A percentile compares a stretch with the other conserved stretches of the same genome.
Conservation (phyloP, 2,888 invertebrate species). For the Clanis bilineata region DNA sequence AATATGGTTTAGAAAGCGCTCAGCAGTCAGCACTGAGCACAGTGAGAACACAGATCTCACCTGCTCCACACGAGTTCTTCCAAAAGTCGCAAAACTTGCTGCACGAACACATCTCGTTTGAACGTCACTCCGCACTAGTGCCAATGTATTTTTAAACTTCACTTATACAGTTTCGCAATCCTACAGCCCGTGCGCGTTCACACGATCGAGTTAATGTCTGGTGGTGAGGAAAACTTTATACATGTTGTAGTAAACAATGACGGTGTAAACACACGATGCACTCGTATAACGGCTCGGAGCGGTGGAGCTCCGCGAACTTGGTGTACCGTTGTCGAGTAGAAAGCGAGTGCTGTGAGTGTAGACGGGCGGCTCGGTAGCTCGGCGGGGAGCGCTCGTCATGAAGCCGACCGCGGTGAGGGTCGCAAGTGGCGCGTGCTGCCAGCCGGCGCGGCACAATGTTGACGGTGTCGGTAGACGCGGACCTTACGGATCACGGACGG, state of each 20-base stretch:
- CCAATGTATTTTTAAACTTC: constrained; percentile 82
- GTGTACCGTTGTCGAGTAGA: constrained; percentile 67
- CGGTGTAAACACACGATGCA: constrained; percentile 56
- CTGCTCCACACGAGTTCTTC: constrained; percentile 78
- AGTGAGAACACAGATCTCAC: constrained; percentile 50
- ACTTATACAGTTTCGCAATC: constrained; percentile 79
- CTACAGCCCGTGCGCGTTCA: constrained; percentile 67
- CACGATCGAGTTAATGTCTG: constrained; percentile 57
- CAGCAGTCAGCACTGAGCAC: constrained; percentile 33
- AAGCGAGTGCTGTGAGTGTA: constrained; percentile 52
- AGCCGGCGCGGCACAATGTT: background rate
- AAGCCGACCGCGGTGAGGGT: constrained; percentile 35
- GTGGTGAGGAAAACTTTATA: constrained; percentile 58
- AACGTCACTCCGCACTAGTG: constrained; percentile 71
- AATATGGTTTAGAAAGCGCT: constrained; percentile 44
- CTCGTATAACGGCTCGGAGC: constrained; percentile 55
- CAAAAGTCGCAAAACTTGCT: constrained; percentile 79
- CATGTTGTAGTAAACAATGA: constrained; percentile 51
- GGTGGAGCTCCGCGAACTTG: constrained; percentile 35
- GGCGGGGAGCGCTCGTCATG: constrained; percentile 47
- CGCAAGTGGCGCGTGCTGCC: constrained; percentile 19
- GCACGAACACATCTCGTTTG: constrained; percentile 73
- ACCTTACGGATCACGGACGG: constrained; percentile 31
- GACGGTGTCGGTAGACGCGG: constrained; percentile 2
- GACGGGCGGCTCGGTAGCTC: constrained; percentile 40